Conservation (phyloP, 2,888 invertebrate genomes). For the Omphaloscelis lunosa region DNA sequence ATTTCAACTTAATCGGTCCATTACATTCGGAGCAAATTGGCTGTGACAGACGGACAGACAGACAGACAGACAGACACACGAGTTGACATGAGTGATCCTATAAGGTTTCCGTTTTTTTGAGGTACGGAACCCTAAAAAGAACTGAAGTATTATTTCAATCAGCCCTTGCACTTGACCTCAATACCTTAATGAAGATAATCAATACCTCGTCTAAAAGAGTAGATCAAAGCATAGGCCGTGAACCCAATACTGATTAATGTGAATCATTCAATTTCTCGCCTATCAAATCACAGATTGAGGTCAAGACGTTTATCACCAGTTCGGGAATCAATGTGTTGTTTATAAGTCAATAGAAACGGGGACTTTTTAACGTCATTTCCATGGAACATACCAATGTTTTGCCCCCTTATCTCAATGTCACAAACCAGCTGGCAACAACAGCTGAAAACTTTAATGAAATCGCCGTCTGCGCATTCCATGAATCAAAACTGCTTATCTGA, state of each 20-base stretch:
- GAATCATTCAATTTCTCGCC: constrained; percentile 62
- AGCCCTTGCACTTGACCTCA: constrained; percentile 42
- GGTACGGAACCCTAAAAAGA: no score
- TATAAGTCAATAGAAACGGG: constrained; percentile 19
- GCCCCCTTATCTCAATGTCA: constrained; percentile 36
- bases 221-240: constrained; percentile 44
- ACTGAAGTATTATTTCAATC: constrained; percentile 23
- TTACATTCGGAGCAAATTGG: no score
- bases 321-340: constrained; percentile 16
- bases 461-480: constrained; percentile 36
- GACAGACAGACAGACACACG: no score
- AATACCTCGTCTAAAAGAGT: constrained; percentile 26
- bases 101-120: no score
- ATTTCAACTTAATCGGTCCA: no score
- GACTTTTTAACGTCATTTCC: constrained; percentile 21
- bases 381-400: constrained; percentile 13
- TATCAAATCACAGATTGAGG: constrained; percentile 53
- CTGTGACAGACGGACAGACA: no score
- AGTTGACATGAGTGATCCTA: no score
- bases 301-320: constrained; percentile 52
- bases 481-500: constrained; percentile 46
- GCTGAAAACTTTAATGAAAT: constrained; percentile 36
- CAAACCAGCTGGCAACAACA: constrained; percentile 24
- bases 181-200: constrained; percentile 35
- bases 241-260: constrained; percentile 52